Conservation (phyloP, 2,888 invertebrate genomes). For the Phalangium opilio region DNA sequence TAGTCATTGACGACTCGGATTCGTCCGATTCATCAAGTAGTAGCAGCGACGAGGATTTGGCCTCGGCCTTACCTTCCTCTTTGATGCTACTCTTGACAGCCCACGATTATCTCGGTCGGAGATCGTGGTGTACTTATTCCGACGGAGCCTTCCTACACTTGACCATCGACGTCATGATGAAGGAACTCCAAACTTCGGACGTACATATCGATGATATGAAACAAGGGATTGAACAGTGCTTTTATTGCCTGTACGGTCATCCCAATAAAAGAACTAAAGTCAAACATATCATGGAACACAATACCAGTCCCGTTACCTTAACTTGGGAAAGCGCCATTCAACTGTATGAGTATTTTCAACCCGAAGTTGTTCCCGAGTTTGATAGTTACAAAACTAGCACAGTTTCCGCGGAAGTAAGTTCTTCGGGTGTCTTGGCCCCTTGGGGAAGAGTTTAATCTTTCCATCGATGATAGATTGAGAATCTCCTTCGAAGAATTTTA, state of each 20-base stretch:
- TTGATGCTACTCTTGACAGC: conserved; percentile 61
- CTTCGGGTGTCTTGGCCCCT: too few species aligned
- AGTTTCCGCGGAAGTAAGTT: conserved; percentile 56
- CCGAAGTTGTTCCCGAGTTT: conserved; percentile 60
- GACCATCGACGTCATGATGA: conserved; percentile 48
- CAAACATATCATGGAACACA: conserved; percentile 58
- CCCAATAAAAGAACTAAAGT: conserved; percentile 53
- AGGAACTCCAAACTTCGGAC: conserved; percentile 22
- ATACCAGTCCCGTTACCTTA: conserved; percentile 48
- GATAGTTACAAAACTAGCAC: conserved; percentile 54
- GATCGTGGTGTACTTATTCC: conserved; percentile 60
- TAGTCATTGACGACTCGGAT: too few species aligned
- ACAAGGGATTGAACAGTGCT: conserved; percentile 66
- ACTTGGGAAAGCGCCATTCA: conserved; percentile 31
- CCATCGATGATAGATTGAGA: conserved; percentile 27
- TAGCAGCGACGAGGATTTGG: conserved; percentile 4
- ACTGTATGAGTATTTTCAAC: conserved; percentile 58
- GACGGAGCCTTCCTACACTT: conserved; percentile 63
- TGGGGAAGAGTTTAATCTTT: too few species aligned
- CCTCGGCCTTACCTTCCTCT: conserved; percentile 34
- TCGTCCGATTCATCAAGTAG: too few species aligned
- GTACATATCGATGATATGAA: conserved; percentile 41
- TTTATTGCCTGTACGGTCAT: conserved; percentile 71
- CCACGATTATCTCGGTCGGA: conserved; percentile 64
- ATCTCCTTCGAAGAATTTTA: conserved; percentile 27